Percentiles rank a stretch among this genome's conserved stretches.
Evolutionary conservation across 2,797 vertebrate genomes (phyloP).

Genomic region (Poeciliopsis presidionis): DNA sequence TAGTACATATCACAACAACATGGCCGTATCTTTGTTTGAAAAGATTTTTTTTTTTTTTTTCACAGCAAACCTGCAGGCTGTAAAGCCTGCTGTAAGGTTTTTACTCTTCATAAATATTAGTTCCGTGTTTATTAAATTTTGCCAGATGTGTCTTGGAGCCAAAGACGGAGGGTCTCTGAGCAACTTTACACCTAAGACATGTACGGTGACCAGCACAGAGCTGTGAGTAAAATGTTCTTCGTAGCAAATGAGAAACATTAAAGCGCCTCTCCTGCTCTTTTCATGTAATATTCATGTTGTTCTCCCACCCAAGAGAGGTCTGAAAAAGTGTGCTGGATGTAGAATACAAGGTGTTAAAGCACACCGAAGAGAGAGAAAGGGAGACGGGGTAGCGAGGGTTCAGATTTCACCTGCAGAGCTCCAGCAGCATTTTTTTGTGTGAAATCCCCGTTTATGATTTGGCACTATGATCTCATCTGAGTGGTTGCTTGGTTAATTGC

Average conservation of each 20-base stretch:
- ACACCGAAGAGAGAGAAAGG: conserved; percentile 27
- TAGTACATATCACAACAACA: conserved; percentile 46
- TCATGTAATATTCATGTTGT: conserved; percentile 69
- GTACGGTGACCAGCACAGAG: conserved; percentile 32
- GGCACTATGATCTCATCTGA: not conserved
- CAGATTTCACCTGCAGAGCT: not conserved
- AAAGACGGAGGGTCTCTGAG: conserved; percentile 4
- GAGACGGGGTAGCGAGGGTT: not conserved
- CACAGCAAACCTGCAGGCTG: conserved; percentile 8
- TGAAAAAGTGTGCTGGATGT: conserved; percentile 27
- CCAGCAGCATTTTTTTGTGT: not conserved
- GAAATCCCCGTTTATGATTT: not conserved
- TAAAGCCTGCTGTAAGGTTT: conserved; percentile 6
- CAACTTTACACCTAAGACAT: conserved; percentile 35
- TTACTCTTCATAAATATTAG: conserved; percentile 28
- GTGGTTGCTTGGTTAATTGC: conserved; percentile 5
- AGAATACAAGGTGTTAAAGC: conserved; percentile 50
- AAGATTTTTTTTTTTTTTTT: conserved; percentile 20
- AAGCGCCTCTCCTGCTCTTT: conserved; percentile 49
- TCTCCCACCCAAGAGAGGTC: conserved; percentile 41
- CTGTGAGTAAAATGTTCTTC: conserved; percentile 31
- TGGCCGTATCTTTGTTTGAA: conserved; percentile 17
- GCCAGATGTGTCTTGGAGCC: conserved; percentile 22
- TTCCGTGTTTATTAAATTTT: conserved; percentile 2
- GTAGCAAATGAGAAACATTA: conserved; percentile 58